Conservation (phyloP, 2,888 invertebrate species). For the Ptilodon capucinus region DNA sequence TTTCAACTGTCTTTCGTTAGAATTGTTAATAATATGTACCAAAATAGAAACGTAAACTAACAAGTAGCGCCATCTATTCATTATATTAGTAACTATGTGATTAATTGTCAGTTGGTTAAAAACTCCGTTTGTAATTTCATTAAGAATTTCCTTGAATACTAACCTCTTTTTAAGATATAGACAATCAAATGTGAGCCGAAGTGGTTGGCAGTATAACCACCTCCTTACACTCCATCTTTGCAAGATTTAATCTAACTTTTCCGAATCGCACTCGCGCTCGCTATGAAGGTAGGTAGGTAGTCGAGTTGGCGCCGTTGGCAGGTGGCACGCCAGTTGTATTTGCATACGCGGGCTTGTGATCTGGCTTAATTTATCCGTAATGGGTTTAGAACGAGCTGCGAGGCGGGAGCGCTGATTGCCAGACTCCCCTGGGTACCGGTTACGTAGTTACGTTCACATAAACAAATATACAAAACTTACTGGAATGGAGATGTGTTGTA, state of each 20-base stretch:
- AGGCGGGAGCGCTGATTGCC: constrained; percentile 67
- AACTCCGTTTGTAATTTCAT: no score
- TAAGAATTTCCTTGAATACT: no score
- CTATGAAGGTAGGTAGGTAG: constrained; percentile 3
- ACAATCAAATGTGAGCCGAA: background rate
- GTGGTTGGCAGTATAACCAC: background rate
- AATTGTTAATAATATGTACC: no score
- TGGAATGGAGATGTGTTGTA: no score
- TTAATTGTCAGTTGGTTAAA: no score
- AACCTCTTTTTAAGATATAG: no score
- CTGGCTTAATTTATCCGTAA: constrained; percentile 75
- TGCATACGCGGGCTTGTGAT: constrained; percentile 61
- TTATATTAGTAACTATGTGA: no score
- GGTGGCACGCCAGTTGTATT: constrained; percentile 29
- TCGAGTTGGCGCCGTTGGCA: constrained; percentile 23
- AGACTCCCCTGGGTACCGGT: constrained; percentile 61
- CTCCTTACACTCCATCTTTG: background rate
- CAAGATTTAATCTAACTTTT: constrained; percentile 28
- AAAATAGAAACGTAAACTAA: no score
- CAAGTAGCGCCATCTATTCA: no score
- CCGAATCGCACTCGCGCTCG: constrained; percentile 15
- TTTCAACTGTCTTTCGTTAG: no score
- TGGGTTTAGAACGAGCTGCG: constrained; percentile 69
- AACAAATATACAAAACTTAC: constrained; percentile 32
- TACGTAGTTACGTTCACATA: constrained; percentile 28